These are phyloP conservation scores for Heliopora coerulea DNA, from an alignment of 92 coral and sea anemone genomes.

Conservation along the genomic window DNA sequence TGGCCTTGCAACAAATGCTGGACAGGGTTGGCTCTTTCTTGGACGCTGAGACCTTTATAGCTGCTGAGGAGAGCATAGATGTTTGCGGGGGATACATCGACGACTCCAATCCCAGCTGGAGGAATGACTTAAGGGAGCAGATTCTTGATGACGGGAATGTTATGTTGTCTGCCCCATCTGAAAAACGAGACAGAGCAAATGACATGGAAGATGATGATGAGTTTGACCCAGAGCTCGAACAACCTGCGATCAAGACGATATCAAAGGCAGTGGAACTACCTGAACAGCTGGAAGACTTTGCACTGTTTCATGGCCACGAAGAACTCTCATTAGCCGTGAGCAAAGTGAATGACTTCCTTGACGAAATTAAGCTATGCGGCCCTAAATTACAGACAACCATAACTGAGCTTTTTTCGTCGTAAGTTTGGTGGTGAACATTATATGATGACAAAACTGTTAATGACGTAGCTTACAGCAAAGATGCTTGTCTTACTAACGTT, in stretches of 20 bases:
- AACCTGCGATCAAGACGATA: slow-evolving; percentile 53
- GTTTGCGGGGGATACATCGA: slow-evolving; percentile 57
- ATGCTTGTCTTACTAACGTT: no score
- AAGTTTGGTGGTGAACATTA: no score
- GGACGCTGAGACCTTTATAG: slow-evolving; percentile 51
- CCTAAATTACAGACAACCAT: slow-evolving; percentile 52
- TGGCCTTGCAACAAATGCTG: slow-evolving; percentile 58
- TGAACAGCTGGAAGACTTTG: slow-evolving; percentile 55
- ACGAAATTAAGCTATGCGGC: slow-evolving; percentile 44
- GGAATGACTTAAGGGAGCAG: slow-evolving; percentile 50
- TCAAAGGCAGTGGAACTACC: slow-evolving; percentile 49
- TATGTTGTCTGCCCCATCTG: slow-evolving; percentile 1
- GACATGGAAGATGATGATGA: no score
- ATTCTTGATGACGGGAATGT: slow-evolving; percentile 40
- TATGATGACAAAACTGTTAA: no score
- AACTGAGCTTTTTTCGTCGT: slow-evolving; percentile 46
- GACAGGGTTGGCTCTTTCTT: slow-evolving; percentile 59
- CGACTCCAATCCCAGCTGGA: slow-evolving; percentile 58
- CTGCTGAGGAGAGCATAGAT: slow-evolving; percentile 51
- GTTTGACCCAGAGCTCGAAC: slow-evolving; percentile 55
- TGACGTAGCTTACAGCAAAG: no score
- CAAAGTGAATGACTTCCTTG: slow-evolving; percentile 58
- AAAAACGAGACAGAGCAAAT: no score
- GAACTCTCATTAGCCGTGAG: slow-evolving; percentile 57
- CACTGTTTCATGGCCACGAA: slow-evolving; percentile 57